Evolutionary conservation across 2,113 vertebrate species (phyloP).

Genomic region (Fukomys damarensis): DNA sequence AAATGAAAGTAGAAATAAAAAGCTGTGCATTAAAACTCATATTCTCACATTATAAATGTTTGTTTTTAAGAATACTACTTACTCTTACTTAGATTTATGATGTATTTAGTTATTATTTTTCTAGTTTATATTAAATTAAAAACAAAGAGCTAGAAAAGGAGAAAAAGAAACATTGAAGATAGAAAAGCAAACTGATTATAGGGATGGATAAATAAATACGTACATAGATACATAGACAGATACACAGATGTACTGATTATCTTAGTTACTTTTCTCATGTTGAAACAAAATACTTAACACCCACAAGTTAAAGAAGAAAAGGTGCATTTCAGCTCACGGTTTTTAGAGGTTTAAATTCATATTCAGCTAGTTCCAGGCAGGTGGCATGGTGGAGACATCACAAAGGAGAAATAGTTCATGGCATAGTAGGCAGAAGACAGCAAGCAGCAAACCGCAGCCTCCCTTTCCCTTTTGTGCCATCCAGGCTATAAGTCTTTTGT

Average conservation of each 20-base stretch:
- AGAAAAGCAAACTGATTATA: slow-evolving; percentile 15
- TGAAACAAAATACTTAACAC: neutral
- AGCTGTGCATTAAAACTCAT: neutral
- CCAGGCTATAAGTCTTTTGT: neutral
- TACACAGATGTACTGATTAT: neutral
- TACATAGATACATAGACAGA: neutral
- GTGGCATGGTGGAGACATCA: neutral
- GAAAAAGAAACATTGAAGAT: neutral
- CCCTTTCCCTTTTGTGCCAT: neutral
- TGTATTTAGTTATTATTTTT: neutral
- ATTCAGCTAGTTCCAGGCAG: neutral
- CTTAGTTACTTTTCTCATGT: neutral
- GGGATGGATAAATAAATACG: neutral
- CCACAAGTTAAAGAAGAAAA: neutral
- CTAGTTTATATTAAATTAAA: neutral
- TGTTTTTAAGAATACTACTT: neutral
- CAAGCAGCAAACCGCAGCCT: neutral
- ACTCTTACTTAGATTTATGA: neutral
- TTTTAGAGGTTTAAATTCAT: neutral
- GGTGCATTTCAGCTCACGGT: neutral
- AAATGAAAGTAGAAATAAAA: slow-evolving; percentile 26
- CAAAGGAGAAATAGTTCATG: neutral
- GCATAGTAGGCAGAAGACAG: neutral
- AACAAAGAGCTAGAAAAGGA: neutral
- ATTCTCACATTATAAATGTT: neutral